These are phyloP conservation scores for Menidia beryllina DNA, from an alignment of 2,113 vertebrate species.

Conservation along the genomic window DNA sequence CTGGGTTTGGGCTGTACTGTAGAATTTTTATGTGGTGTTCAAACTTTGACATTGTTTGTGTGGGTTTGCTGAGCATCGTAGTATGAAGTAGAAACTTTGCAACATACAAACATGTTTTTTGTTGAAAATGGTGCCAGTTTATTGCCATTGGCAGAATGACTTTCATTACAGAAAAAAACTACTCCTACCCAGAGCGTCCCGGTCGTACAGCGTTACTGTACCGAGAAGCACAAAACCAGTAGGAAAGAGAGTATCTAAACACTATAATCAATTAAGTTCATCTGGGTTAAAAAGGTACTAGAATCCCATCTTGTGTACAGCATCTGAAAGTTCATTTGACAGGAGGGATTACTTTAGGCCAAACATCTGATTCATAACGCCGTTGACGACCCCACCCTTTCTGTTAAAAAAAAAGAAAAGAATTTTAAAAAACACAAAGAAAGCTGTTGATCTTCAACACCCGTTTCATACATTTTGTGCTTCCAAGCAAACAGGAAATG, in stretches of 20 bases:
- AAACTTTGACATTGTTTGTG: not conserved
- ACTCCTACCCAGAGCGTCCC: conserved; percentile 19
- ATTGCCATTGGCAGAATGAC: conserved; percentile 63
- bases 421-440: not conserved
- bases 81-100: not conserved
- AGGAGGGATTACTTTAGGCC: not conserved
- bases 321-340: not conserved
- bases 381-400: conserved; percentile 1
- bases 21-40: not conserved
- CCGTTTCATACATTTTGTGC: not conserved
- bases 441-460: not conserved
- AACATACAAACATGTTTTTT: conserved; percentile 12
- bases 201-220: conserved; percentile 40
- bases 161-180: conserved; percentile 61
- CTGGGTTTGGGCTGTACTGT: not conserved
- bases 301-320: conserved; percentile 24
- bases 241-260: conserved; percentile 42
- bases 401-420: conserved; percentile 9
- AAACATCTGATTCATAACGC: conserved; percentile 9
- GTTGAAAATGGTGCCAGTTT: conserved; percentile 68
- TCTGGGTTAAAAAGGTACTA: conserved; percentile 29
- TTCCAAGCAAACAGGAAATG: conserved; percentile 7
- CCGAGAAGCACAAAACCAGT: conserved; percentile 42
- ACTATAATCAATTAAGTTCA: conserved; percentile 35
- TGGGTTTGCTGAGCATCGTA: not conserved